phyloP scores from a whole-genome alignment of 2,113 vertebrate species.

The Himantopus leucocephalus region DNA sequence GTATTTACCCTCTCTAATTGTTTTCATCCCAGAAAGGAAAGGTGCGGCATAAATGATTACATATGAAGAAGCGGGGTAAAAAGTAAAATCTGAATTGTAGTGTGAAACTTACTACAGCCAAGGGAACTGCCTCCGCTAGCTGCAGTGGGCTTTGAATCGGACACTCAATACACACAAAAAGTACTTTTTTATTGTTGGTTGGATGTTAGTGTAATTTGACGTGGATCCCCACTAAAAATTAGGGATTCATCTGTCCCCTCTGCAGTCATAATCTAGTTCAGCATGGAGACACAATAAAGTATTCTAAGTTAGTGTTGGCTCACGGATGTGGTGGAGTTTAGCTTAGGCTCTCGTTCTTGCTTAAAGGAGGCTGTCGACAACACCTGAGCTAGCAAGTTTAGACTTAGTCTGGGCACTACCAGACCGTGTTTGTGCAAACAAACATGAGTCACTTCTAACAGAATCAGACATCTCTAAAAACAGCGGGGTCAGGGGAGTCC shows the following conservation, averaged over 20 bases:
- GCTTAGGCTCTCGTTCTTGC: background rate
- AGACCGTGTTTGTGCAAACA: background rate
- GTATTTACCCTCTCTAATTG: background rate
- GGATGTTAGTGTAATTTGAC: background rate
- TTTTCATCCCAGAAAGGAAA: background rate
- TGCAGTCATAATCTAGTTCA: background rate
- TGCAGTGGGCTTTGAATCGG: background rate
- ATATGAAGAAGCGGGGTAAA: background rate
- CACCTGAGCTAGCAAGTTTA: background rate
- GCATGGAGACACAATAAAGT: background rate
- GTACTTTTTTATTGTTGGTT: background rate
- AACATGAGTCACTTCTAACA: background rate
- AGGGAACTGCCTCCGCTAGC: background rate
- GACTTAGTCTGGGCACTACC: background rate
- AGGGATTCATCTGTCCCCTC: background rate
- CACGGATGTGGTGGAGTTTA: background rate
- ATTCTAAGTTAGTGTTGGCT: background rate
- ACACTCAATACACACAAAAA: background rate
- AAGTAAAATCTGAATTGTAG: background rate
- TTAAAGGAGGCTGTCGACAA: background rate
- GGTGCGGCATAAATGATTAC: background rate
- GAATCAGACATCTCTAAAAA: background rate
- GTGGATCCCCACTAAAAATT: background rate
- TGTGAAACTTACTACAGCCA: background rate
- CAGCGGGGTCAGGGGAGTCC: fast-evolving